Percentiles rank a stretch among this genome's conserved stretches.
phyloP scores from a whole-genome alignment of 2,113 vertebrate genomes.

The Cinclus mexicanus region DNA sequence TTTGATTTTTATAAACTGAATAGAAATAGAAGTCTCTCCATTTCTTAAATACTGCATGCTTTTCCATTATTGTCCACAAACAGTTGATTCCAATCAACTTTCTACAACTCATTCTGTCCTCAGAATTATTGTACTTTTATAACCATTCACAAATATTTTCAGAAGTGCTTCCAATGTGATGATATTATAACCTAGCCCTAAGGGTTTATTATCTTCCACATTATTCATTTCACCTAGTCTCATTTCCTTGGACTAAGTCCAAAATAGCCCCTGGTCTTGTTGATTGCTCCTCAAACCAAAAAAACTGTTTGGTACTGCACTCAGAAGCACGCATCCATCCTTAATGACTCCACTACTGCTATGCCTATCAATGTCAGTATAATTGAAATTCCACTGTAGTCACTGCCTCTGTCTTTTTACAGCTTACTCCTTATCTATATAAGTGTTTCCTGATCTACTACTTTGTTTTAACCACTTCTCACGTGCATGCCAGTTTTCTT shows the following conservation, averaged over 20 bases:
- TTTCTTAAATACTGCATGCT: slow-evolving; percentile 66
- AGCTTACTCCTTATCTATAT: slow-evolving; percentile 30
- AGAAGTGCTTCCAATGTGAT: slow-evolving; percentile 75
- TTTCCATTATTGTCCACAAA: slow-evolving; percentile 74
- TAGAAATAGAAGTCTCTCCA: slow-evolving; percentile 46
- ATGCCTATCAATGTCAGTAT: slow-evolving; percentile 71
- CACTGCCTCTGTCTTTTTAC: slow-evolving; percentile 65
- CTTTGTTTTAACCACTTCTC: slow-evolving; percentile 38
- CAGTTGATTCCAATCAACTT: slow-evolving; percentile 79
- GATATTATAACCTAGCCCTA: slow-evolving; percentile 79
- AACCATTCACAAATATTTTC: slow-evolving; percentile 79
- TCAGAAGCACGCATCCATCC: slow-evolving; percentile 56
- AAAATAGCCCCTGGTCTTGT: slow-evolving; percentile 79
- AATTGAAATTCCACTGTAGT: slow-evolving; percentile 66
- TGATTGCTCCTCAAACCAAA: slow-evolving; percentile 73
- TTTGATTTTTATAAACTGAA: slow-evolving; percentile 69
- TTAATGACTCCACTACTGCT: slow-evolving; percentile 68
- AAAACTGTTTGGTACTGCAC: slow-evolving; percentile 57
- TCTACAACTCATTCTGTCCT: slow-evolving; percentile 71
- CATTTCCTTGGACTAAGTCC: slow-evolving; percentile 78
- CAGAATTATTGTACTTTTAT: slow-evolving; percentile 74
- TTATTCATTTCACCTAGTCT: slow-evolving; percentile 80
- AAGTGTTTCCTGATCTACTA: slow-evolving; percentile 11
- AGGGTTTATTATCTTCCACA: slow-evolving; percentile 79
- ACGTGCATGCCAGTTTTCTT: neutral